These are phyloP conservation scores for Amitus sp. DNA, from an alignment of 2,888 invertebrate species.

Conservation along the genomic window DNA sequence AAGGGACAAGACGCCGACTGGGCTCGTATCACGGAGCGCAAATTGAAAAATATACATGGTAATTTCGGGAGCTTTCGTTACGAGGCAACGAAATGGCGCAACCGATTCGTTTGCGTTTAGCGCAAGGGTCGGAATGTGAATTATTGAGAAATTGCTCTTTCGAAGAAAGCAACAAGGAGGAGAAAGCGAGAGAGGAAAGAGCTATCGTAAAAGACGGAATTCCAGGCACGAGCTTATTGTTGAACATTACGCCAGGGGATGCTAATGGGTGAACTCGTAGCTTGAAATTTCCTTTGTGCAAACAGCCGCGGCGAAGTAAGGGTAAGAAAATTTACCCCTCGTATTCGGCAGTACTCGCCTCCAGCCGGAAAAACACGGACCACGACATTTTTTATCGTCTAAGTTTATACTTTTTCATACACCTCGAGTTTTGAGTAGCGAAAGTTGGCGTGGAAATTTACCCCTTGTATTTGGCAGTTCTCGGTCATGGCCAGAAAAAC, in stretches of 20 bases:
- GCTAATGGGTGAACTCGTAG: conserved; percentile 35
- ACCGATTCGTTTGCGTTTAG: conserved; percentile 28
- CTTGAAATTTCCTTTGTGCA: conserved; percentile 31
- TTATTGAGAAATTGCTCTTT: conserved; percentile 37
- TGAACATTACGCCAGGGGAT: conserved; percentile 30
- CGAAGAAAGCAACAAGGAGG: conserved; percentile 21
- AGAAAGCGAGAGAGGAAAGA: neutral
- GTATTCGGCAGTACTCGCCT: neutral
- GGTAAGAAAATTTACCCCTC: neutral
- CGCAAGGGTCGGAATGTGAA: conserved; percentile 24
- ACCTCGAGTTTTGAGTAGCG: too few relatives aligned
- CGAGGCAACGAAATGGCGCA: conserved; percentile 8
- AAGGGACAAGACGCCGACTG: neutral
- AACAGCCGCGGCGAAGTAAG: conserved; percentile 4
- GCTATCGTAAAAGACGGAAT: conserved; percentile 33
- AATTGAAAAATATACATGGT: neutral
- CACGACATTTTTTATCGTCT: conserved; percentile 13
- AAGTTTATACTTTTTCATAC: too few relatives aligned
- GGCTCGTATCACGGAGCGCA: neutral
- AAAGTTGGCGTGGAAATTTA: conserved; percentile 14
- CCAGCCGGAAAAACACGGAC: neutral
- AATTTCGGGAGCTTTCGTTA: neutral
- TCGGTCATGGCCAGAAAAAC: too few relatives aligned
- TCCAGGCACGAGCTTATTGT: conserved; percentile 36
- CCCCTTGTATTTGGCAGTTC: too few relatives aligned